These are phyloP conservation scores for Melolontha melolontha DNA, from an alignment of 2,888 invertebrate species.

Conservation along the genomic window DNA sequence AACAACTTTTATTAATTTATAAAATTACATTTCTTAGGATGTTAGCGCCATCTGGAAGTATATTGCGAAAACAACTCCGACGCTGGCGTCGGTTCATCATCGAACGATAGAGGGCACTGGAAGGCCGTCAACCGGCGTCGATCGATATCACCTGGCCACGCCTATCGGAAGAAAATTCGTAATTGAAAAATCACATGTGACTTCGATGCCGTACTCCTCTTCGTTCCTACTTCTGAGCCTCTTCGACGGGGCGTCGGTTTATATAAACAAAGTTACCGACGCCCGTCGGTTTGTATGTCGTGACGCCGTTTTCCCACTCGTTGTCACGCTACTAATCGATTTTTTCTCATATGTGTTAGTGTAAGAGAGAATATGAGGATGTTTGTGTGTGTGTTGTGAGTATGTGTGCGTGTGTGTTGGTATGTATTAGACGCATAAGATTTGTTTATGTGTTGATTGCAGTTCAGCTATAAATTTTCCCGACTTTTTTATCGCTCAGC, in stretches of 20 bases:
- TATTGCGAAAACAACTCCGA: not conserved
- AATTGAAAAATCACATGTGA: constrained; percentile 40
- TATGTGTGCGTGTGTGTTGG: no score
- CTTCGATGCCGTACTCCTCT: constrained; percentile 1
- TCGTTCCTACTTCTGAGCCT: not conserved
- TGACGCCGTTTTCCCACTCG: constrained; percentile 3
- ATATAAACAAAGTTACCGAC: constrained; percentile 16
- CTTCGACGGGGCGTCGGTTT: constrained; percentile 1
- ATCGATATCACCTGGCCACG: constrained; percentile 57
- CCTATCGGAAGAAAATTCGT: constrained; percentile 50
- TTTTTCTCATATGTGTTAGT: no score
- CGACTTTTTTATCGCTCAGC: no score
- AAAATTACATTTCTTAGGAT: not conserved
- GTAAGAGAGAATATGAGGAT: no score
- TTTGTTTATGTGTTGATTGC: no score
- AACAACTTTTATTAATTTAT: not conserved
- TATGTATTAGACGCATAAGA: no score
- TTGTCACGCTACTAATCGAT: not conserved
- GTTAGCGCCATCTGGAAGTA: no score
- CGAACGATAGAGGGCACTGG: constrained; percentile 54
- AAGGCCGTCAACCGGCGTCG: constrained; percentile 45
- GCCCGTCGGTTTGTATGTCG: constrained; percentile 2
- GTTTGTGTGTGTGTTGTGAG: no score
- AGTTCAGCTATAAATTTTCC: no score
- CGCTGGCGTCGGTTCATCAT: not conserved